These are phyloP conservation scores for Glandiceps talaboti DNA, from an alignment of 53 echinoderm and acorn worm species.

Conservation along the genomic window DNA sequence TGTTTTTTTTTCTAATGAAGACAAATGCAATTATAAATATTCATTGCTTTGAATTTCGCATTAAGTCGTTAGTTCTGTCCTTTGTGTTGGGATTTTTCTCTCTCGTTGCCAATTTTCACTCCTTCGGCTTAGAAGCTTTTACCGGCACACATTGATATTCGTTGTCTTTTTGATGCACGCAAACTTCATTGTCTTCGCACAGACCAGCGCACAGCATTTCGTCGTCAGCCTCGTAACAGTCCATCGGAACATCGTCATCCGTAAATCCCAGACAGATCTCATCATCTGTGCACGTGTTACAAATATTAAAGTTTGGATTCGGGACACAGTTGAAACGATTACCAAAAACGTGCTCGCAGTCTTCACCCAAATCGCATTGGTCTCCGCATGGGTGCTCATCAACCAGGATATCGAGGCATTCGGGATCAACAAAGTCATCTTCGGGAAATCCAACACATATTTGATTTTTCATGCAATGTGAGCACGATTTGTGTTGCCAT, in stretches of 20 bases:
- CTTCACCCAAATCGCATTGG: not conserved
- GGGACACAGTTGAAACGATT: not conserved
- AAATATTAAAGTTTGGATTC: not conserved
- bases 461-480: not conserved
- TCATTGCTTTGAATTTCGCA: too few species aligned
- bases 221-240: not conserved
- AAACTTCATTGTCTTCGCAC: not conserved
- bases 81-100: too few species aligned
- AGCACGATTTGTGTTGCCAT: not conserved
- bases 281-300: not conserved
- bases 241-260: not conserved
- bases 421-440: not conserved
- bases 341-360: not conserved
- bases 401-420: not conserved
- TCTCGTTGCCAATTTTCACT: too few species aligned
- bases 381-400: not conserved
- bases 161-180: not conserved
- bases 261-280: not conserved
- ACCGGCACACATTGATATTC: not conserved
- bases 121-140: not conserved
- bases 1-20: too few species aligned
- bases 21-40: too few species aligned
- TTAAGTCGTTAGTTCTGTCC: too few species aligned
- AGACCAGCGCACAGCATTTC: not conserved
- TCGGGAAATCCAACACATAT: not conserved